Evolutionary conservation across 2,888 invertebrate genomes (phyloP).

Genomic region (Drosophila stalkeri): DNA sequence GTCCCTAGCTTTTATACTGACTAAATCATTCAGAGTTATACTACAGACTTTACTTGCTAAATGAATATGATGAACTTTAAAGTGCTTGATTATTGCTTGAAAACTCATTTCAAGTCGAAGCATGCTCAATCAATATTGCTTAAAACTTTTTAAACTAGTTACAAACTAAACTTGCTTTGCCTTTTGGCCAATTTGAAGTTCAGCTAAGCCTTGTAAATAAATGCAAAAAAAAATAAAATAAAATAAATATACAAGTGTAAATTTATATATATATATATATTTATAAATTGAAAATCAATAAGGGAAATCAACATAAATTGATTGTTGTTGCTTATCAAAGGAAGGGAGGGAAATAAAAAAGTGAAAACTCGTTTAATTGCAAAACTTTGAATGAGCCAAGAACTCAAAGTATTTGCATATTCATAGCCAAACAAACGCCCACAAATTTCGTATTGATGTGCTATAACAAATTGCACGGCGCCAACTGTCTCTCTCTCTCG

Average conservation of each 20-base stretch:
- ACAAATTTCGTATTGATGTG: slow-evolving; percentile 7
- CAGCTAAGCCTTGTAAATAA: not conserved
- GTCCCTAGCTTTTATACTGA: too few species aligned
- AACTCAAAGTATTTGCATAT: slow-evolving; percentile 5
- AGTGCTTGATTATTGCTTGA: not conserved
- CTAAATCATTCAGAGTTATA: too few species aligned
- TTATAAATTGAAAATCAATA: not conserved
- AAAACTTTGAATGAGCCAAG: slow-evolving; percentile 3
- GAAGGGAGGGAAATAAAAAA: not conserved
- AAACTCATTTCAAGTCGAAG: not conserved
- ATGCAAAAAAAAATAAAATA: too few species aligned
- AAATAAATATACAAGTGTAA: not conserved
- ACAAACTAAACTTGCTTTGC: not conserved
- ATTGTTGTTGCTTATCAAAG: not conserved
- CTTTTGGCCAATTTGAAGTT: not conserved
- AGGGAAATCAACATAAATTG: slow-evolving; percentile 3
- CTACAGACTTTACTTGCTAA: too few species aligned
- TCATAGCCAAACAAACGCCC: slow-evolving; percentile 7
- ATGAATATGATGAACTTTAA: not conserved
- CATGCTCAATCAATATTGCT: not conserved
- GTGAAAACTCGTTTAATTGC: slow-evolving; percentile 3
- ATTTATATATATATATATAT: not conserved
- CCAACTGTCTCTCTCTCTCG: not conserved
- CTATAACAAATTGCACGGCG: not conserved
- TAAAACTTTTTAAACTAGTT: slow-evolving; percentile 10